Evolutionary conservation across 1,140 invertebrate genomes (phyloP).

Genomic region (Eumaeus atala): DNA sequence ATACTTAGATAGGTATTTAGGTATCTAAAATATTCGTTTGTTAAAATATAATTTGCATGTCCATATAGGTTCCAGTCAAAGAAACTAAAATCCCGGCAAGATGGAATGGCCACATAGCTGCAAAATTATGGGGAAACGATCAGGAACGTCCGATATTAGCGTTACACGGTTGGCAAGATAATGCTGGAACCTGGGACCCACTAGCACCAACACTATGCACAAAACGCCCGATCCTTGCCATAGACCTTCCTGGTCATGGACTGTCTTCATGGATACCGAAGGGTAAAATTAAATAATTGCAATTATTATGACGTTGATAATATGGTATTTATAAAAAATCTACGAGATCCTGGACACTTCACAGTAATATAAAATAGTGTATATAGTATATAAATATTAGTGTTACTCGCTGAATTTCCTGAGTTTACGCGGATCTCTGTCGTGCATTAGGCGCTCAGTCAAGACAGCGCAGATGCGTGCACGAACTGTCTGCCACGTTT

Average conservation of each 20-base stretch:
- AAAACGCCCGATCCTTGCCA: constrained; percentile 77
- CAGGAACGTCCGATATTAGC: constrained; percentile 79
- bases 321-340: too few relatives aligned
- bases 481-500: too few relatives aligned
- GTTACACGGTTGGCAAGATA: constrained; percentile 86
- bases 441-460: too few relatives aligned
- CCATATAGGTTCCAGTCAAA: constrained; percentile 62
- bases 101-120: constrained; percentile 81
- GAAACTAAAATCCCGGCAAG: constrained; percentile 79
- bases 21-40: too few relatives aligned
- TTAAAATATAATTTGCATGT: background rate
- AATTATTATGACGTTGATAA: too few relatives aligned
- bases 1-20: background rate
- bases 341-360: too few relatives aligned
- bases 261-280: constrained; percentile 78
- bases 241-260: constrained; percentile 85
- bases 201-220: constrained; percentile 77
- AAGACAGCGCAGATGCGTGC: too few relatives aligned
- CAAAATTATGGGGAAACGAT: constrained; percentile 81
- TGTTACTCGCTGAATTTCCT: too few relatives aligned
- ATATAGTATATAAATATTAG: too few relatives aligned
- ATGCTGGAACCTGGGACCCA: constrained; percentile 82
- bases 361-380: too few relatives aligned
- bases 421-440: too few relatives aligned
- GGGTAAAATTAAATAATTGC: constrained; percentile 50